These are phyloP conservation scores for Tineola bisselliella DNA, from an alignment of 2,888 invertebrate species.

Conservation along the genomic window DNA sequence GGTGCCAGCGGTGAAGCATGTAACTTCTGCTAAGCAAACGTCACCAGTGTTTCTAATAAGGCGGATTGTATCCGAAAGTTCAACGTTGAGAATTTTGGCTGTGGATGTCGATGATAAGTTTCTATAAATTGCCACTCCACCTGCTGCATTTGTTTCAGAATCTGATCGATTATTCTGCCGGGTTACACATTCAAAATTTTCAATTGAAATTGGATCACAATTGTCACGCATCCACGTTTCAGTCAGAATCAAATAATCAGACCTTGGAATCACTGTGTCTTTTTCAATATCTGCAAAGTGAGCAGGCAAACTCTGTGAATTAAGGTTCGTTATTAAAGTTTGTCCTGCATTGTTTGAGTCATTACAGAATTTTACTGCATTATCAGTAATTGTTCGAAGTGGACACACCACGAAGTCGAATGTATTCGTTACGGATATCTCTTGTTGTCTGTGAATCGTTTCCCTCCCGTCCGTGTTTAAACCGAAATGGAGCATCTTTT, in stretches of 20 bases:
- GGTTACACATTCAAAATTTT: constrained; percentile 20
- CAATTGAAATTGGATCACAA: constrained; percentile 21
- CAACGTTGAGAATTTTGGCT: constrained; percentile 18
- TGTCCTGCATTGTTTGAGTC: no score
- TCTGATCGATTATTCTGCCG: constrained; percentile 21
- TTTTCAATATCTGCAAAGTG: no score
- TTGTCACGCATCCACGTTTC: constrained; percentile 25
- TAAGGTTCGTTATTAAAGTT: no score
- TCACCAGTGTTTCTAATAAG: constrained; percentile 14
- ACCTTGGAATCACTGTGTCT: constrained; percentile 14
- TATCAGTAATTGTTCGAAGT: no score
- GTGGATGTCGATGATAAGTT: constrained; percentile 19
- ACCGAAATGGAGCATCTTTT: no score
- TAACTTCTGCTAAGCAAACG: constrained; percentile 22
- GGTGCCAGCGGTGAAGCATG: constrained; percentile 21
- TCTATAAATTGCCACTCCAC: constrained; percentile 23
- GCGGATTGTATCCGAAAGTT: constrained; percentile 16
- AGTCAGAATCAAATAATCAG: constrained; percentile 21
- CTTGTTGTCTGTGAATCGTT: no score
- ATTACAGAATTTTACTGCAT: no score
- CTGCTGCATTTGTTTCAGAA: constrained; percentile 21
- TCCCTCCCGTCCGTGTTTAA: no score
- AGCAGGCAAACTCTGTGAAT: no score
- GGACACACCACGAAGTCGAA: no score
- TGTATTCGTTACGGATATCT: no score